phyloP scores from a whole-genome alignment of 1,140 invertebrate species.

The Ylistrum balloti region DNA sequence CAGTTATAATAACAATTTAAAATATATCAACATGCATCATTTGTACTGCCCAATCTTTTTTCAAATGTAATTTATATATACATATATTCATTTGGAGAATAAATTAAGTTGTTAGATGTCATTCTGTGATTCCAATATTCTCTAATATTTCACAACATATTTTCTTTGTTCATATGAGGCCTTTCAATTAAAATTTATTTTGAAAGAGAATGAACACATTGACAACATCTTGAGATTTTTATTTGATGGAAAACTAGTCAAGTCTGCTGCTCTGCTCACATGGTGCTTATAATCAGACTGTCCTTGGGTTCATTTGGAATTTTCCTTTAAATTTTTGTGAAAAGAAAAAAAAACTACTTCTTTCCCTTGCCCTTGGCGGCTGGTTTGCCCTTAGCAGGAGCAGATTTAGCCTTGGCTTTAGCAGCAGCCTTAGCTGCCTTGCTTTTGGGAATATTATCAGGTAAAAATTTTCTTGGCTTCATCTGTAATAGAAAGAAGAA shows the following conservation, averaged over 20 bases:
- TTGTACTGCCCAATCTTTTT: too few relatives aligned
- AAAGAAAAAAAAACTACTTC: neutral
- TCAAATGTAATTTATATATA: too few relatives aligned
- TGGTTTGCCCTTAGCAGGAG: constrained; percentile 61
- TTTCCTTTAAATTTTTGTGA: neutral
- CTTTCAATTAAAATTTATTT: too few relatives aligned
- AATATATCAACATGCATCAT: too few relatives aligned
- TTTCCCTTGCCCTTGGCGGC: constrained; percentile 59
- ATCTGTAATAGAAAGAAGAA: neutral
- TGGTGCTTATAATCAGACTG: neutral
- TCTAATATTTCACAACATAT: too few relatives aligned
- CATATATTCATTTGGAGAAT: too few relatives aligned
- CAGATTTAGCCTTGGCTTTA: constrained; percentile 55
- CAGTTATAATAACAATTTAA: too few relatives aligned
- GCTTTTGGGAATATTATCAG: constrained; percentile 29
- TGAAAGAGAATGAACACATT: neutral
- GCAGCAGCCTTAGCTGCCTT: constrained; percentile 60
- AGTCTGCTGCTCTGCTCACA: too few relatives aligned
- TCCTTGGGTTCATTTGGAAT: neutral
- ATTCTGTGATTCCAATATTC: too few relatives aligned
- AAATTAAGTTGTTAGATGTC: too few relatives aligned
- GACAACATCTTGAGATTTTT: neutral
- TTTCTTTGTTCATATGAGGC: too few relatives aligned
- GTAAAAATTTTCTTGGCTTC: constrained; percentile 11
- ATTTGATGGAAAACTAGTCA: neutral